These are phyloP conservation scores for Megalops cyprinoides DNA, from an alignment of 2,797 vertebrate species.

Conservation along the genomic window DNA sequence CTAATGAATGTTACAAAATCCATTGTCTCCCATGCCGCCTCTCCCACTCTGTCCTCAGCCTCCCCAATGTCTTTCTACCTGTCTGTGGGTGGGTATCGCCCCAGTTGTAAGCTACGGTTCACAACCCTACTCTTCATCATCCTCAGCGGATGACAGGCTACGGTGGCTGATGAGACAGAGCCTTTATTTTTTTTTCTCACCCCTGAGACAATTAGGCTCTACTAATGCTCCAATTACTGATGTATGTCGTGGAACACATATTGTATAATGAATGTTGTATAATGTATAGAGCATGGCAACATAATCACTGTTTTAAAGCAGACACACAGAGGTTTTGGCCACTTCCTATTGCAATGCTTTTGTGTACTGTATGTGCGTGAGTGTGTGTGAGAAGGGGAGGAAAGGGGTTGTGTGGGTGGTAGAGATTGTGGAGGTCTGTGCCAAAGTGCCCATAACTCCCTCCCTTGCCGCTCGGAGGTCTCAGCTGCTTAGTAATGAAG, in stretches of 20 bases:
- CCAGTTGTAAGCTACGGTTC: neutral
- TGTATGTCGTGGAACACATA: neutral
- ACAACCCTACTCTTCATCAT: neutral
- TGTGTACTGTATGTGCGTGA: neutral
- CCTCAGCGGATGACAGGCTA: neutral
- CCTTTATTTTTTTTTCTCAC: neutral
- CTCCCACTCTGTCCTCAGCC: neutral
- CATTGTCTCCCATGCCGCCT: neutral
- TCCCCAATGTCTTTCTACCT: neutral
- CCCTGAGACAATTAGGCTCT: neutral
- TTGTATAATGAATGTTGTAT: neutral
- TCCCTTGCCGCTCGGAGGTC: neutral
- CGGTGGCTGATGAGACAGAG: neutral
- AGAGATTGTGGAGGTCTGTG: neutral
- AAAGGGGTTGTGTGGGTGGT: neutral
- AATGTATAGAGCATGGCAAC: neutral
- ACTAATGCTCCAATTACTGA: neutral
- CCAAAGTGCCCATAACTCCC: neutral
- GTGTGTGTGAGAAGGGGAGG: neutral
- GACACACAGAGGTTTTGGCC: too few relatives aligned
- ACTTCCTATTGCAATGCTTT: neutral
- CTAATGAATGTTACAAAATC: slow-evolving; percentile 22
- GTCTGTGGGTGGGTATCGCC: neutral
- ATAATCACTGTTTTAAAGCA: too few relatives aligned
- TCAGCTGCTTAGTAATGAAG: neutral